Evolutionary conservation across 2,888 invertebrate genomes (phyloP), one percentile per base, ranked within the genome.

Genomic region (Rhingia rostrata): DNA sequence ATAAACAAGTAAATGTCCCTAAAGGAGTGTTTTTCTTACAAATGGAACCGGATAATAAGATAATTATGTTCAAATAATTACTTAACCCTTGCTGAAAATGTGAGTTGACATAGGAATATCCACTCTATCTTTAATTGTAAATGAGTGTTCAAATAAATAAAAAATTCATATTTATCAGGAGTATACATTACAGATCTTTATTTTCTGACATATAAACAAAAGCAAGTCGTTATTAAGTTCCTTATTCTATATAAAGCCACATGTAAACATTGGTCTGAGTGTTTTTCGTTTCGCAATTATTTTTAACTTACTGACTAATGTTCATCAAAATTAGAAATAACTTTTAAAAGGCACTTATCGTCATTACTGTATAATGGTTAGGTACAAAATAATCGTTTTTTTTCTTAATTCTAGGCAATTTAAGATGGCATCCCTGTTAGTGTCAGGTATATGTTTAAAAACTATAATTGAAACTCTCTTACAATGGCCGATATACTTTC

Each of bases 401-500:
- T 12, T 56, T 74, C 43, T 61, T 22, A 63, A 7, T 54, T 30
- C n/a, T 66, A 72, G 45, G 56, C 43, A 54, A 45, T 66, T 66
- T 73, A 70, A 70, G 77, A 51, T 54, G 35, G 39, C 39, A 37
- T 39, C 35, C 53, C 30, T 4, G 3, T 7, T 9, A 30, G n/a
- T 10, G 14, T 54, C 43, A 9, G 35, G 22, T 22, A 30, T 35
- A 1, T 41, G 14, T 54, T 4, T 37, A 4, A 22, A 60, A 53
- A 49, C 54, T 81, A 75, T 60, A 81, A 64, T 30, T 72, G 22
- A 53, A 87, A 86, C 73, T 86, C 87, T 43, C 54, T 63, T 10
- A 83, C 49, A 60, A 95, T 94, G 4, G 93, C 91, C 0, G 92
- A 92, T 33, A 96, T 89, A 89, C 96, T 96, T 89, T 95, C 95